Conservation (phyloP, 2,797 vertebrate species). For the Podarcis lilfordi region DNA sequence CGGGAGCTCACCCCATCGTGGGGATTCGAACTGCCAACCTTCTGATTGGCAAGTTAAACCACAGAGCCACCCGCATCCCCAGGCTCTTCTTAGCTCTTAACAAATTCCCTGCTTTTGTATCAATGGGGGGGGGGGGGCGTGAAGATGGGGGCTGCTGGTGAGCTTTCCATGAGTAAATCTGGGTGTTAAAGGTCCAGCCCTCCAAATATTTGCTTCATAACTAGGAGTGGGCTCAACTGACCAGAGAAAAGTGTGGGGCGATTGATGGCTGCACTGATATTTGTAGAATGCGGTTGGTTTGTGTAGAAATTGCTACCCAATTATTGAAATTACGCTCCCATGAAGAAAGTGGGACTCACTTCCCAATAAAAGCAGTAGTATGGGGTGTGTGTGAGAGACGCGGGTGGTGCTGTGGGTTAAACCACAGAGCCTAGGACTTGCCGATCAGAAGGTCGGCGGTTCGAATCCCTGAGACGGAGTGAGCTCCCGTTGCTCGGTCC, state of each 20-base stretch:
- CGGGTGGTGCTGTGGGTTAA: too few relatives aligned
- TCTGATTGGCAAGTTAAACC: too few relatives aligned
- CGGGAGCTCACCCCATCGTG: too few relatives aligned
- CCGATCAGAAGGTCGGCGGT: too few relatives aligned
- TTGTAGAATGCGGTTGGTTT: background rate
- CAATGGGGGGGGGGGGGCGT: fast-evolving
- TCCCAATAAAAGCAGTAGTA: background rate
- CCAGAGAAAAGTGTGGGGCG: background rate
- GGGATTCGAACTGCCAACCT: too few relatives aligned
- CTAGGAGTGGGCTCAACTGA: background rate
- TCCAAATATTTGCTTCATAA: background rate
- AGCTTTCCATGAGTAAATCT: background rate
- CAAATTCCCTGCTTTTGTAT: background rate
- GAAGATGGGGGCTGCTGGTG: too few relatives aligned
- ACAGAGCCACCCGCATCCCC: too few relatives aligned
- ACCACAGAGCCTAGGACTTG: too few relatives aligned
- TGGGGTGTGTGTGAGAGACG: too few relatives aligned
- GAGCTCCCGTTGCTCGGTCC: too few relatives aligned
- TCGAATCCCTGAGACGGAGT: too few relatives aligned
- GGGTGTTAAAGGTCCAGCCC: background rate
- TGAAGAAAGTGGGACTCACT: background rate
- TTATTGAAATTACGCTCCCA: background rate
- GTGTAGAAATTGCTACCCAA: background rate
- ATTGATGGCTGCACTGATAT: background rate
- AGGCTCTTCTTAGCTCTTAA: too few relatives aligned